Evolutionary conservation across 92 coral and sea anemone species (phyloP), one percentile per base, ranked within the genome.

Genomic region (Paramuricea clavata): DNA sequence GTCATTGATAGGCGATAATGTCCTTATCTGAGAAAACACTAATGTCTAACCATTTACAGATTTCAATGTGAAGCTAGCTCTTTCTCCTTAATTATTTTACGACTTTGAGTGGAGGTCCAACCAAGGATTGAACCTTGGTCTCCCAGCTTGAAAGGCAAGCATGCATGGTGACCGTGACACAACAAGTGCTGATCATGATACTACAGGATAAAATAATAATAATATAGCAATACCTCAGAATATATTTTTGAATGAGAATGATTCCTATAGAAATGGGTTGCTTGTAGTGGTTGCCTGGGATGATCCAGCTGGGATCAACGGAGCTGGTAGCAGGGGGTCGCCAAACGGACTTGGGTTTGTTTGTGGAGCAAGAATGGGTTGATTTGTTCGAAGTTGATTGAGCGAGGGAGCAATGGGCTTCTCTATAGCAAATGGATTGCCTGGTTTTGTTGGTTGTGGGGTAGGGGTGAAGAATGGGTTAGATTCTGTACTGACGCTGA

Each of bases 321-420:
- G 99, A 7, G 97, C 92, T 30, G 99, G 99, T 68, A 97, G 72
- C 83, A 97, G 81, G 17, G 93, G 87, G 61, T 90, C 92, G 54
- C 93, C 94, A 65, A 95, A 91, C 36, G 71, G 90, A 60, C 65
- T 90, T 25, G 69, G 86, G 76, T 85, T 86, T 36, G 92, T 79
- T 43, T 52, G 78, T 11, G 81, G 88, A 12, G 60, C 70, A 12
- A 59, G 87, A 25, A 77, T 81, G 6, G 81, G 80, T 12, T 69
- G 67, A 19, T 82, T 89, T 75, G 90, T 93, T 25, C 98, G 98
- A 15, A 97, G 93, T 89, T 97, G 98, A 87, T 97, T 97, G 69
- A 97, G 69, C 60, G 99, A 94, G 22, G 99, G 99, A 83, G 93
- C 93, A 41, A 91, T 95, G 16, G 99, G 99, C 74, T 92, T 97